Evolutionary conservation across 1,140 invertebrate species (phyloP).

Genomic region (Drosophila suzukii): DNA sequence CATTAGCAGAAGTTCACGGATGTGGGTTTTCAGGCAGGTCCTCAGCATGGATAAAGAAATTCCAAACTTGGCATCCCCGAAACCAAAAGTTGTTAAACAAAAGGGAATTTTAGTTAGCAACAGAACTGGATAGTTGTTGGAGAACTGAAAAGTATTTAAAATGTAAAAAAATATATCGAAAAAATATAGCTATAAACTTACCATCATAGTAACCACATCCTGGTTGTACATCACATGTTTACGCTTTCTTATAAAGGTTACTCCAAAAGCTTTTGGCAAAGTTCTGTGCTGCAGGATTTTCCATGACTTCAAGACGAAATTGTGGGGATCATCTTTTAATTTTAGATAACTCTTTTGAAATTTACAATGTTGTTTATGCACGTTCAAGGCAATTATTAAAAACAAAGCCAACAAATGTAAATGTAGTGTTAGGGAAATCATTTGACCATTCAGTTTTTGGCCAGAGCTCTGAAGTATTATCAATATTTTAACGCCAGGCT

Average conservation of each 20-base stretch:
- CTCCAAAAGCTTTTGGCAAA: slow-evolving; percentile 53
- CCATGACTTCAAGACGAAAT: slow-evolving; percentile 51
- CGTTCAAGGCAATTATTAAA: slow-evolving; percentile 25
- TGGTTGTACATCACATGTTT: slow-evolving; percentile 10
- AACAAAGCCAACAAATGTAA: slow-evolving; percentile 23
- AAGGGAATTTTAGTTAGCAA: slow-evolving; percentile 12
- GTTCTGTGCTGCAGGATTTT: slow-evolving; percentile 42
- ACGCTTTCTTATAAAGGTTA: slow-evolving; percentile 31
- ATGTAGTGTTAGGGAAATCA: slow-evolving; percentile 26
- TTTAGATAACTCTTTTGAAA: slow-evolving; percentile 34
- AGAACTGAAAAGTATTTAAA: slow-evolving; percentile 9
- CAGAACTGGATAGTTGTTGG: slow-evolving; percentile 36
- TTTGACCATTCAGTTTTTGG: slow-evolving; percentile 4
- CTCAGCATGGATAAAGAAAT: slow-evolving; percentile 27
- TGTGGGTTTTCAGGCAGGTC: not conserved
- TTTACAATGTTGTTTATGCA: slow-evolving; percentile 30
- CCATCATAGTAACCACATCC: slow-evolving; percentile 54
- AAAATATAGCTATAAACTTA: slow-evolving; percentile 9
- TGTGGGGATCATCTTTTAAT: slow-evolving; percentile 41
- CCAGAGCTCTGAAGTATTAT: not conserved
- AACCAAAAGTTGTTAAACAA: slow-evolving; percentile 11
- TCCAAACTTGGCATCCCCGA: not conserved
- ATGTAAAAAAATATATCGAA: not conserved
- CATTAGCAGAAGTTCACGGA: slow-evolving; percentile 20
- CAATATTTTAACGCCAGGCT: not conserved